Base-by-base conservation (phyloP, 2,113 vertebrate genomes). In the Amphiprion ocellaris region DNA sequence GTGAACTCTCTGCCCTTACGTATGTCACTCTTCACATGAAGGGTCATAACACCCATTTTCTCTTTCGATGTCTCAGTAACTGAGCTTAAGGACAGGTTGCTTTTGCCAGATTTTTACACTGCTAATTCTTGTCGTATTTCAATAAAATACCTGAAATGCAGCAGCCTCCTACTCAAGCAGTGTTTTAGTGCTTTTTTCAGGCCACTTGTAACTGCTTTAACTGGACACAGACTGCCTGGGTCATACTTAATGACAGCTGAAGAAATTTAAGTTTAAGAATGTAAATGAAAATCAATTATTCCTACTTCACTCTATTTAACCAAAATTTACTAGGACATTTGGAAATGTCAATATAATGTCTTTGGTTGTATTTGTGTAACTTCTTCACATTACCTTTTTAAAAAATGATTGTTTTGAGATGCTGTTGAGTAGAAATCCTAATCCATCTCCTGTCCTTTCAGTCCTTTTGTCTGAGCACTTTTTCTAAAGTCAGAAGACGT, bases 401-500 rank as follows among this genome's bases (percentile, higher is more conserved):
- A 86, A 21, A 69, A 50, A 39, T 46, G 52, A 70, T 65, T n/a
- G 33, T 11, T 63, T 37, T 24, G 19, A 69, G 54, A 37, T n/a
- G 39, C 28, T 61, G 24, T 30, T 55, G 69, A 78, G 76, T 24
- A 26, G 15, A 80, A 69, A 64, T 15, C 11, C 14, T 9, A 74
- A 69, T 56, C 41, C 47, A 60, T 72, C 9, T 65, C 16, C 55
- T 28, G 67, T 53, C n/a, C 55, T 77, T 82, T 70, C 10, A 41
- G 44, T 17, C 14, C 15, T 72, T 79, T 79, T 28, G 28, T 72
- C 23, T 55, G 0, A 44, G 16, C 14, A 37, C 10, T 46, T 15
- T 60, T 63, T 17, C 55, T 61, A 17, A 41, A 74, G 65, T 72
- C 72, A 2, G 24, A 66, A 77, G 68, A 90, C 77, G 69, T 90